Evolutionary conservation across 2,888 invertebrate genomes (phyloP), one percentile per base, ranked within the genome.

Genomic region (Xestia sexstrigata): DNA sequence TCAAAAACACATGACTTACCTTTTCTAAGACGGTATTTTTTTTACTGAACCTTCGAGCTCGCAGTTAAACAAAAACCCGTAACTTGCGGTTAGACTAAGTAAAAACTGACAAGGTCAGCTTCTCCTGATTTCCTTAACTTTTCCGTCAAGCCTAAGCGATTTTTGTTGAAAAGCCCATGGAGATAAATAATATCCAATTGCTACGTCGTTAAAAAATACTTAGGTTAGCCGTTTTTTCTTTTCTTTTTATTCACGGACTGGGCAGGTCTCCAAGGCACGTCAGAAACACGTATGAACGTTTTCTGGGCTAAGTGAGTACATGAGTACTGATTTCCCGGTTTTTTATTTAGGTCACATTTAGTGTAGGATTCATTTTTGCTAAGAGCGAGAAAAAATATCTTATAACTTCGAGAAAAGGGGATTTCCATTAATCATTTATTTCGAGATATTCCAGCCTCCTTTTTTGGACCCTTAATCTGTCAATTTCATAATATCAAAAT

Each of bases 141-240:
- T 62, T 30, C 4, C 39, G 67, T 63, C 52, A 15, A 30, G 58
- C 47, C 47, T 66, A 69, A 72, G 72, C 71, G 77, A 58, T 74
- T 81, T 77, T 72, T 55, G n/a, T 30, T 8, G 4, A 73, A 39
- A 78, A 81, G 39, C 70, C 70, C 45, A 39, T 35, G 63, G 45
- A 79, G 26, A 84, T 79, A 71, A 82, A 73, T 65, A 73, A 75
- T 55, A 70, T 65, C 5, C 45, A 78, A 75, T 82, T 65, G 70
- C 60, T 68, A 30, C 35, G 73, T 84, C 86, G 84, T 86, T 84
- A 86, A 82, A 84, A 84, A 75, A 60, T 85, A 86, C 83, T 78
- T 86, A 78, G 23, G 60, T 39, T 70, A 7, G 17, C 62, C 42
- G 45, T 20, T 62, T 63, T 76, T 69, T 52, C 52, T 26, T 35